Base-by-base conservation (phyloP, 1,140 invertebrate genomes). In the Pseudoatta argentina region DNA sequence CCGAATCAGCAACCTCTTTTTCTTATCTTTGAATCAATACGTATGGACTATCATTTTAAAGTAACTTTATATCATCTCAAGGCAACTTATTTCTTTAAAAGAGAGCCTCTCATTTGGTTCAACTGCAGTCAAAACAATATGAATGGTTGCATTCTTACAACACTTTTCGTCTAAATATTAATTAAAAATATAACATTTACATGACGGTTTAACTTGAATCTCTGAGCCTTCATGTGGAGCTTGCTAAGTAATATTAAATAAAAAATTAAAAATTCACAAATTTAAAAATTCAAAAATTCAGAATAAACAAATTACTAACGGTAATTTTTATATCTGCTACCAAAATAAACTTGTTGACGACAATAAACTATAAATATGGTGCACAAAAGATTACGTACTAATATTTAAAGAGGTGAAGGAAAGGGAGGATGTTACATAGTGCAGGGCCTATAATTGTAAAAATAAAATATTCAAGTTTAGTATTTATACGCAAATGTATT, bases 1-100 rank as follows among this genome's bases (percentile, higher is more conserved):
- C 86, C 82, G 75, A 89, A 91, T 92, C 85, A 91, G 87, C 78
- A 87, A 87, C 83, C 86, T 91, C 87, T 91, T 87, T 88, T 86
- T 76, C 76, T 87, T 87, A 81, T 76, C 71, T 81, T 87, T 86
- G 76, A 90, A 91, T 91, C 89, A 78, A 91, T 91, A 91, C 66
- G 57, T 61, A 10, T 44, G 77, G 12, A 61, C 39, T 44, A 44
- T 44, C 21, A 12, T 3, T 59, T 59, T n/a, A 2, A 14, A 12
- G 21, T 12, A 61, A 61, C 10, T 61, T 24, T 27, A 14, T 24
- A 24, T 61, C 21, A 59, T 21, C 8, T 59, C 8, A 18, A 21
- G 8, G n/a, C 18, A 61, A 24, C 57, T 24, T 12, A 7, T 61
- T 3, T 67, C 10, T 78, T 27, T n/a, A 14, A 5, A 7, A 57